A percentile compares a stretch with the other conserved stretches of the same genome.
These are phyloP conservation scores for Philereme vetulata DNA, from an alignment of 2,888 invertebrate genomes.

Conservation along the genomic window DNA sequence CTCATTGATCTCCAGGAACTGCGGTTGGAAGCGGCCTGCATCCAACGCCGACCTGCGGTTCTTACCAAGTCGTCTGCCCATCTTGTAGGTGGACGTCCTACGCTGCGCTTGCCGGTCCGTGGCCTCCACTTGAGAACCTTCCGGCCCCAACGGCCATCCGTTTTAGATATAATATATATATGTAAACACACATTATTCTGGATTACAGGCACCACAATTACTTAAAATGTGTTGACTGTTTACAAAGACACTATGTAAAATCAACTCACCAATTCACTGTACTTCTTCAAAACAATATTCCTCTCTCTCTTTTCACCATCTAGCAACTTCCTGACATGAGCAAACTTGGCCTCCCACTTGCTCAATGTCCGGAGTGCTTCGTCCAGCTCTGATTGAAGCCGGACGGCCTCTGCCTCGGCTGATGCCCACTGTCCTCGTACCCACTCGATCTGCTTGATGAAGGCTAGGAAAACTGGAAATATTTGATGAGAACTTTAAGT, in stretches of 20 bases:
- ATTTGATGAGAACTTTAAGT: too few species aligned
- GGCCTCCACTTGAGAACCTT: too few species aligned
- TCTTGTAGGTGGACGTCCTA: too few species aligned
- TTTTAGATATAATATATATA: too few species aligned
- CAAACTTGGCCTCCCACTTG: conserved; percentile 91
- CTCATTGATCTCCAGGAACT: too few species aligned
- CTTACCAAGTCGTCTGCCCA: too few species aligned
- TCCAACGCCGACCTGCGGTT: too few species aligned
- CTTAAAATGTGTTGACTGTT: not conserved
- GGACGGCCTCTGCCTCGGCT: conserved; percentile 88
- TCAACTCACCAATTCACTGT: conserved; percentile 86
- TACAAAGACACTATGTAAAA: not conserved
- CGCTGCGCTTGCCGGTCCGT: too few species aligned
- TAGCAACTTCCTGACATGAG: conserved; percentile 90
- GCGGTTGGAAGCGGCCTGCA: too few species aligned
- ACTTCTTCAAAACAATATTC: conserved; percentile 87
- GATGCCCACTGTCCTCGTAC: conserved; percentile 87
- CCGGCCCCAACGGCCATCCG: too few species aligned
- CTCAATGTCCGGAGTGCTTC: conserved; percentile 88
- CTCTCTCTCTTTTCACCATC: conserved; percentile 91
- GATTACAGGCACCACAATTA: not conserved
- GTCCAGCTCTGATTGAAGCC: conserved; percentile 88
- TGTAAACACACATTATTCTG: too few species aligned
- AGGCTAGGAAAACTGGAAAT: conserved; percentile 87
- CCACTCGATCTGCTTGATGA: conserved; percentile 89